Evolutionary conservation across 2,888 invertebrate genomes (phyloP), one percentile per base, ranked within the genome.

Genomic region (Dasypolia templi): DNA sequence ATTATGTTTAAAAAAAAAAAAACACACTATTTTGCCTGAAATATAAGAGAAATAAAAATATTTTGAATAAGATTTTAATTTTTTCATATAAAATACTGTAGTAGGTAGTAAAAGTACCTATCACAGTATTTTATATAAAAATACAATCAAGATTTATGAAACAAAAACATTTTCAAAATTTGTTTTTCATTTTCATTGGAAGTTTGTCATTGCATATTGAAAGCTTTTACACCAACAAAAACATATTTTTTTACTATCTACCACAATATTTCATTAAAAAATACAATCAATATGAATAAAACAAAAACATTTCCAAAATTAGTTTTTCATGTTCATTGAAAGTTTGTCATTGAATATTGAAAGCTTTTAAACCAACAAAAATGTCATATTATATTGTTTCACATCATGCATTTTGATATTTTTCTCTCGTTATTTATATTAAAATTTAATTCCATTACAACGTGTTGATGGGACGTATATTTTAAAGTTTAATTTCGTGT

Each of bases 381-480:
- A 77, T 56, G 32, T 61, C 32, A 67, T 64, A 55, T 61, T 59
- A 29, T 74, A 65, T 70, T 66, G 64, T 69, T 74, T 64, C 35
- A 29, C 22, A 56, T 53, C 53, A 55, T 69, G 72, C 80, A 81
- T 75, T 72, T n/a, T n/a, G 71, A 59, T 39, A 67, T 49, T 29
- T 63, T 49, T 64, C 49, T n/a, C 32, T 26, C 39, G 51, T 59
- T 65, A 53, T 83, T 55, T 32, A 62, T 51, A n/a, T 32, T 39
- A 26, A 81, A 63, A 39, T 82, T 81, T 75, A 64, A 66, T 84
- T 69, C 72, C 65, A 72, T 80, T 65, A 65, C 68, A 29, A 62
- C 56, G 56, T 75, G 74, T 58, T 70, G 78, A 83, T 72, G 17
- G 17, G 14, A 9, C 46, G 55, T 58, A 49, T 72, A 73, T 82